Base-by-base conservation (phyloP, 2,888 invertebrate genomes). In the Thymelicus acteon region DNA sequence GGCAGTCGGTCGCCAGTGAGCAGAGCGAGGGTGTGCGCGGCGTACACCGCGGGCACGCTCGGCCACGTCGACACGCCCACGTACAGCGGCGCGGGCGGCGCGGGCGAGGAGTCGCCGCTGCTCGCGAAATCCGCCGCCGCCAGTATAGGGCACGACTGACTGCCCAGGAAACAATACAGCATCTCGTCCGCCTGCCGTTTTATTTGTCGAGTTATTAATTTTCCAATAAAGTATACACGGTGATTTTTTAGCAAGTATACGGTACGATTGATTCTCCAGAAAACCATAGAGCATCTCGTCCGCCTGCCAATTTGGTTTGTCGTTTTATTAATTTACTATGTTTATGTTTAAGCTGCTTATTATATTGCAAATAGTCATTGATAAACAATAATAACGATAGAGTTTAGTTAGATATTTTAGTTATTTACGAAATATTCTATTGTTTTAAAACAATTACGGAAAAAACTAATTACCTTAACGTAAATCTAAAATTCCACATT, bases 261-360 rank as follows among this genome's bases (percentile, higher is more conserved):
- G 94, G 81, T 98, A 98, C 71, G 96, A 95, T 12, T 96, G 95
- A 74, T 96, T 96, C 66, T 94, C 91, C 73, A 97, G 85, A 84
- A 97, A 98, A 85, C 98, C 98, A 83, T 96, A 94, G 24, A 98
- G 89, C 81, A 98, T 94, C 81, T 97, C 96, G 86, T 97, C 96
- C 0, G 19, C 19, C 19, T 19, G 19, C n/a, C n/a, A n/a, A n/a
- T n/a, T n/a, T n/a, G n/a, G n/a, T n/a, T n/a, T n/a, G n/a, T 19
- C 19, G 2, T 19, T 19, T 19, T 19, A 19, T 19, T 19, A 1
- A 19, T 19, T 7, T 7, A 44, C 44, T 7, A 44, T 44, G 10
- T 7, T 44, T 44, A 7, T 7, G 39, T 40, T 40, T 40, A 2
- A 6, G 7, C 39, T 40, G 7, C 39, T 19, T 19, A 19, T 19